Base-by-base conservation (phyloP, 2,888 invertebrate genomes). In the Mesoligia furuncula region DNA sequence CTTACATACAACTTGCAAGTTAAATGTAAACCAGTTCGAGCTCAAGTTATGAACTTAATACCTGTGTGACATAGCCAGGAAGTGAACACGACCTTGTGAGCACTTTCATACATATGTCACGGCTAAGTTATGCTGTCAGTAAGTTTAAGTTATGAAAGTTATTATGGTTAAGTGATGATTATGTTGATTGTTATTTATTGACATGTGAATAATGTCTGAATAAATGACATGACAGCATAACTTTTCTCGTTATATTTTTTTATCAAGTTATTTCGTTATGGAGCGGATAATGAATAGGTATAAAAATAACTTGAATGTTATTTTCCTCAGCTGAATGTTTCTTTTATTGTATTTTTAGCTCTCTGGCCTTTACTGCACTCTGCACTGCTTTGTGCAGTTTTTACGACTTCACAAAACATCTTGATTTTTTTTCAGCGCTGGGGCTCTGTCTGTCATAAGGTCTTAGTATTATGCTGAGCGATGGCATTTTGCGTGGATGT, bases 91-190 rank as follows among this genome's bases (percentile, higher is more conserved):
- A 83, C 86, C 86, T 86, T 86, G 86, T 59, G 27, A 17, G 6
- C 8, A 80, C 88, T 86, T 86, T 88, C 86, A 82, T 86, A 77
- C 78, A 66, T 76, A 73, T 80, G 85, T 79, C 76, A 81, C 77
- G 70, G 81, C n/a, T 75, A 77, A 75, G 73, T 67, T 83, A 31
- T 48, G 59, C 48, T 8, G 59, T 27, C 70, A 61, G 45, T 62
- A 39, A 82, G 48, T 54, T 75, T 15, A 51, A 85, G 65, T 85
- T 73, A 75, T 76, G 83, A 75, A 82, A 85, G 68, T 57, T 31
- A 71, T 73, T 31, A 62, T 13, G 3, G 42, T 7, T 31, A 84
- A 79, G 39, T 79, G 65, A 79, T 54, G 84, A 54, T 69, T 59
- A 79, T 11, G 42, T 66, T 84, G 15, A 62, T 71, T 64, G n/a